Conservation (phyloP, 2,888 invertebrate species). For the Diadromus collaris region DNA sequence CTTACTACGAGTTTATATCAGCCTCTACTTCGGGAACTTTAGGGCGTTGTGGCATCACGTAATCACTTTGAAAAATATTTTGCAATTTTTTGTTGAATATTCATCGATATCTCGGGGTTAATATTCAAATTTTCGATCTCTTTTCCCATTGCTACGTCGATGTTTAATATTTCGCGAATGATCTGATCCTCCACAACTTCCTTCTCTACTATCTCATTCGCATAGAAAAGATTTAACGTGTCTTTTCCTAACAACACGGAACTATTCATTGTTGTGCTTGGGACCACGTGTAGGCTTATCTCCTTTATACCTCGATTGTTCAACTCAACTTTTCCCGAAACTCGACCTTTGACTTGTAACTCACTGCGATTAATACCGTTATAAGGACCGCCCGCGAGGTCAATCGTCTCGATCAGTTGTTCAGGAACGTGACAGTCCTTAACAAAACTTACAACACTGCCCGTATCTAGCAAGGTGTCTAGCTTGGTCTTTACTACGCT, state of each 20-base stretch:
- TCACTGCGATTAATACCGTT: constrained; percentile 5
- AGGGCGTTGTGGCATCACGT: constrained; percentile 24
- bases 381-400: background rate
- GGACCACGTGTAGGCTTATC: constrained; percentile 7
- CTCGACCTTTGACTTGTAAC: constrained; percentile 16
- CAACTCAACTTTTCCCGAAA: constrained; percentile 1
- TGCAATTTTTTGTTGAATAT: background rate
- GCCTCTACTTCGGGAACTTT: constrained; percentile 20
- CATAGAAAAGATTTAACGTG: background rate
- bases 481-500: background rate
- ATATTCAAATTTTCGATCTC: background rate
- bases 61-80: constrained; percentile 22
- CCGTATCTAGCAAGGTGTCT: background rate
- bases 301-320: constrained; percentile 6
- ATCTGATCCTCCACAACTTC: background rate
- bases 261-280: constrained; percentile 7
- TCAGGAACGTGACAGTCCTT: background rate
- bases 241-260: constrained; percentile 22
- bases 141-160: background rate
- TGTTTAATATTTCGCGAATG: constrained; percentile 14
- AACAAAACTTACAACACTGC: constrained; percentile 1
- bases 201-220: background rate
- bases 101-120: constrained; percentile 5
- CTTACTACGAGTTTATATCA: background rate
- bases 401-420: background rate